Evolutionary conservation across 2,113 vertebrate genomes (phyloP).

Genomic region (Peromyscus maniculatus): DNA sequence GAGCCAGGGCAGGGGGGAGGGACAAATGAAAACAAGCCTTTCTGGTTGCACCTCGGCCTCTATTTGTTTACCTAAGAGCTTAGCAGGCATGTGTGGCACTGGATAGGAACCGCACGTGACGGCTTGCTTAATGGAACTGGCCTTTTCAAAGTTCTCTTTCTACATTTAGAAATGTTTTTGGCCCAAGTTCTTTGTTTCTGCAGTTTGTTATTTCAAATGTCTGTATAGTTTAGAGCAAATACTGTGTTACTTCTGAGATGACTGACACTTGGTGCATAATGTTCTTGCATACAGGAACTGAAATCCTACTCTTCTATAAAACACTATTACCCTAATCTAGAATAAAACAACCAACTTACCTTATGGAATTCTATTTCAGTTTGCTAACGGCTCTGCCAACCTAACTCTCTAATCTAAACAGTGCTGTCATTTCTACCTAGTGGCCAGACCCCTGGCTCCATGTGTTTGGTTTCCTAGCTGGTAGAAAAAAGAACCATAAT

Average conservation of each 20-base stretch:
- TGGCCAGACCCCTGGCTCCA: neutral
- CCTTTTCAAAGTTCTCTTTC: constrained; percentile 19
- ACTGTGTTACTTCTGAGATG: neutral
- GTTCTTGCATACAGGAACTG: constrained; percentile 17
- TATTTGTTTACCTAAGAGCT: constrained; percentile 19
- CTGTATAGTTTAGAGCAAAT: neutral
- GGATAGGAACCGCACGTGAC: neutral
- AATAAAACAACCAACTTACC: neutral
- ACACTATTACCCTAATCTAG: neutral
- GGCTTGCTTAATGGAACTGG: constrained; percentile 20
- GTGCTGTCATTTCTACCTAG: neutral
- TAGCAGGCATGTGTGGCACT: neutral
- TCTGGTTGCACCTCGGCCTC: neutral
- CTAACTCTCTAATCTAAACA: constrained; percentile 41
- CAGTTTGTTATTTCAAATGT: constrained; percentile 10
- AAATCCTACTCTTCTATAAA: neutral
- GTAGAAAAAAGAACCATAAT: constrained; percentile 26
- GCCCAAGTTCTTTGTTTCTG: neutral
- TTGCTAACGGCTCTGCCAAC: neutral
- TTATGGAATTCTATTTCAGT: constrained; percentile 54
- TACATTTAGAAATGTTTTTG: neutral
- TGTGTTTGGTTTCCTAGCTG: constrained; percentile 26
- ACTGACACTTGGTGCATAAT: neutral
- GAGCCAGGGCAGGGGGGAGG: neutral
- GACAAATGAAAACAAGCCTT: neutral